Conservation (phyloP, 2,113 vertebrate genomes). For the Canis aureus region DNA sequence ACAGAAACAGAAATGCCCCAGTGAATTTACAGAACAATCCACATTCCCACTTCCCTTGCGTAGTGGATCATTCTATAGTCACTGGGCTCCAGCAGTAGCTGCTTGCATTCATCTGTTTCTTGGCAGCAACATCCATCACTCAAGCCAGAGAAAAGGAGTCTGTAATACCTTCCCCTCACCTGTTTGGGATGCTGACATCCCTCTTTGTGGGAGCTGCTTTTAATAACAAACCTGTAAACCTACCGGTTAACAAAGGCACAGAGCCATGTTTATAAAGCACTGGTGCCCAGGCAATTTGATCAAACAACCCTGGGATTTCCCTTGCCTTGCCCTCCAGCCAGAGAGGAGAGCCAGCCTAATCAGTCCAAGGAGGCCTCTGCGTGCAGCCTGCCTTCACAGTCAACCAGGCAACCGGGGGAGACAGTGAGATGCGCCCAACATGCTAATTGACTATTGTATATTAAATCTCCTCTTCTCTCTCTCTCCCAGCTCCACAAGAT, state of each 20-base stretch:
- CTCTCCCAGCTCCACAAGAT: conserved; percentile 40
- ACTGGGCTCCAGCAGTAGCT: background rate
- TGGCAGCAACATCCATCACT: conserved; percentile 66
- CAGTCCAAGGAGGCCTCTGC: background rate
- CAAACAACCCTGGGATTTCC: conserved; percentile 41
- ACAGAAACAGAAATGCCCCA: conserved; percentile 5
- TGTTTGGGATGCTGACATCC: conserved; percentile 41
- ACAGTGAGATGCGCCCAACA: background rate
- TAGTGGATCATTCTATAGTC: background rate
- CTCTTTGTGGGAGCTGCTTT: conserved; percentile 63
- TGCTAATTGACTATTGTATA: conserved; percentile 29
- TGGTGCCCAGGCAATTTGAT: background rate
- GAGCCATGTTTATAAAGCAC: background rate
- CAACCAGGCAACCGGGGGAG: background rate
- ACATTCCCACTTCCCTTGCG: background rate
- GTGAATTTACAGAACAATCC: background rate
- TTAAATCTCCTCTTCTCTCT: conserved; percentile 38
- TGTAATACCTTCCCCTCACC: conserved; percentile 45
- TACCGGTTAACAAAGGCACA: conserved; percentile 47
- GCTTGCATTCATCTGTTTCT: conserved; percentile 46
- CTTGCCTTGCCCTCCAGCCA: background rate
- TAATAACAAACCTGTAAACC: conserved; percentile 62
- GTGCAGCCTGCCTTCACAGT: background rate
- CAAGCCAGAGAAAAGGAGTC: conserved; percentile 1
- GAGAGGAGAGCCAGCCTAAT: conserved; percentile 40